These are phyloP conservation scores for Columba livia DNA, from an alignment of 2,113 vertebrate genomes.

Conservation along the genomic window DNA sequence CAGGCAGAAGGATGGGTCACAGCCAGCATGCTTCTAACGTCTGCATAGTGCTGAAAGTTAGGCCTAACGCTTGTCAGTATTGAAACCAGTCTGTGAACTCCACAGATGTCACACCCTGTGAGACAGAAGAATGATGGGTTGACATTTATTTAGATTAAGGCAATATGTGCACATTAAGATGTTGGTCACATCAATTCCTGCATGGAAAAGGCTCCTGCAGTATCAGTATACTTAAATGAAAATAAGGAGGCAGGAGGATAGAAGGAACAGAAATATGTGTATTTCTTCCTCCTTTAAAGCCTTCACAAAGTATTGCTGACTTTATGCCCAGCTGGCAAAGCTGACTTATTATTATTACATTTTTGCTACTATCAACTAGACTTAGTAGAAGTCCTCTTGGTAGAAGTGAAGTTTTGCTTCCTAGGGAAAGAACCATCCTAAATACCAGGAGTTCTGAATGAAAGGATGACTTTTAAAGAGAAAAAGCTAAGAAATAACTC, in stretches of 20 bases:
- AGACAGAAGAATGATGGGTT: neutral
- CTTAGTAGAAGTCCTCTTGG: neutral
- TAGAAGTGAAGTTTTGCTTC: neutral
- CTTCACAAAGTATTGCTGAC: neutral
- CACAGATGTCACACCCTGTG: neutral
- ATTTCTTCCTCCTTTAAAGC: neutral
- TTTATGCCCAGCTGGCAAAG: neutral
- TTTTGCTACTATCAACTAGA: neutral
- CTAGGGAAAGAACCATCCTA: neutral
- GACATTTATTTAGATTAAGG: neutral
- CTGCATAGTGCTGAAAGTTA: neutral
- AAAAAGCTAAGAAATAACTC: neutral
- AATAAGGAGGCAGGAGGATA: neutral
- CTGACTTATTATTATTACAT: neutral
- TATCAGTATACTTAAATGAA: neutral
- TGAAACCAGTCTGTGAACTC: neutral
- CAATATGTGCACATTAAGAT: neutral
- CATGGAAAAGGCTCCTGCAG: neutral
- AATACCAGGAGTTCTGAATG: neutral
- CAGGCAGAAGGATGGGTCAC: neutral
- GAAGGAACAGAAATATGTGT: neutral
- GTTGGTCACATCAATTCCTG: neutral
- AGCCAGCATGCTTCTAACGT: accelerated
- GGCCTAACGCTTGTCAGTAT: neutral
- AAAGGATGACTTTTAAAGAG: neutral